phyloP scores from a whole-genome alignment of 2,113 vertebrate genomes.

The Ahaetulla prasina region DNA sequence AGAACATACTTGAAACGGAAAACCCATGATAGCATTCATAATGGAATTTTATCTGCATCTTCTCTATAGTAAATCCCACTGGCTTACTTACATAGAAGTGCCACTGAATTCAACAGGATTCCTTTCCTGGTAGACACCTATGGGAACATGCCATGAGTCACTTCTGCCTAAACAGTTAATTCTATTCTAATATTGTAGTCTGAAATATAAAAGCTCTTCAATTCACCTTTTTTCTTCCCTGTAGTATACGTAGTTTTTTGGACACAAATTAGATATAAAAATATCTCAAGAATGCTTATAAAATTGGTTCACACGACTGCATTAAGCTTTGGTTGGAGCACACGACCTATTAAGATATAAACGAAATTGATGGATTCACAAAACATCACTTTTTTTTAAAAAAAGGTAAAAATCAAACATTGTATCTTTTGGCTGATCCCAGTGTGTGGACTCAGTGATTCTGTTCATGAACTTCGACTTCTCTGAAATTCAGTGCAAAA shows the following conservation, averaged over 20 bases:
- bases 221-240: background rate
- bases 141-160: background rate
- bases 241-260: background rate
- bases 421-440: background rate
- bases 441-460: background rate
- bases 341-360: background rate
- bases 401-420: background rate
- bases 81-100: background rate
- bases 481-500: constrained; percentile 24
- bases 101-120: background rate
- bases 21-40: background rate
- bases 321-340: background rate
- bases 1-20: background rate
- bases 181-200: background rate
- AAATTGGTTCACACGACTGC: background rate
- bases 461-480: constrained; percentile 33
- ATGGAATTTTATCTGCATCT: background rate
- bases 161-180: background rate
- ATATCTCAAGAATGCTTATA: constrained; percentile 9
- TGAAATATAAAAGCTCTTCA: background rate
- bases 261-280: constrained; percentile 14
- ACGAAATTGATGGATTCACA: background rate
- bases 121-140: background rate
- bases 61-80: background rate
- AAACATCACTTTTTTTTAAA: background rate